Evolutionary conservation across 2,113 vertebrate genomes (phyloP).

Genomic region (Mola mola): DNA sequence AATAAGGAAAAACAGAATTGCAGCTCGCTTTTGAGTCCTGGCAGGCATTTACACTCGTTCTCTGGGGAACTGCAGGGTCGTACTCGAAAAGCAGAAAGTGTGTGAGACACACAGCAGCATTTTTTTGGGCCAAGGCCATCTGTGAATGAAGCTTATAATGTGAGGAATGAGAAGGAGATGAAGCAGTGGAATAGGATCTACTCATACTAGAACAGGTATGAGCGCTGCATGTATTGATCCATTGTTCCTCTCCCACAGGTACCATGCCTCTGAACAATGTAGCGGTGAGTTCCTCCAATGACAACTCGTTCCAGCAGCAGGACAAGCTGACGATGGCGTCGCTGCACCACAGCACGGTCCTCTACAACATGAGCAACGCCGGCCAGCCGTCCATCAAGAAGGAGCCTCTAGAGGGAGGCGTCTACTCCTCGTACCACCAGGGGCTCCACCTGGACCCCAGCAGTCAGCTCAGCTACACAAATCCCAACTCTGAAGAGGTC

Average conservation of each 20-base stretch:
- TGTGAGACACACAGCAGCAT: conserved; percentile 61
- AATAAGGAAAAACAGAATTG: conserved; percentile 43
- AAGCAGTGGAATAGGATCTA: conserved; percentile 13
- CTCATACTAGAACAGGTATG: background rate
- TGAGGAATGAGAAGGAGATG: conserved; percentile 14
- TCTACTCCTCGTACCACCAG: conserved; percentile 88
- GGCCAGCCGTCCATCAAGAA: conserved; percentile 90
- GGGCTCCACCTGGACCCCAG: conserved; percentile 90
- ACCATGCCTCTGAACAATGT: conserved; percentile 87
- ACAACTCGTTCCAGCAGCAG: conserved; percentile 73
- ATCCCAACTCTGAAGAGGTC: conserved; percentile 78
- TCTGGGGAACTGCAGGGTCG: conserved; percentile 29
- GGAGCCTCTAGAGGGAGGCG: conserved; percentile 85
- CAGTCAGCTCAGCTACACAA: conserved; percentile 85
- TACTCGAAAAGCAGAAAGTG: conserved; percentile 45
- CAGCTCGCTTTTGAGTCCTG: conserved; percentile 36
- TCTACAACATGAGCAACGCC: conserved; percentile 90
- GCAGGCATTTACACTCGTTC: conserved; percentile 19
- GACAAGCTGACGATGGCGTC: conserved; percentile 81
- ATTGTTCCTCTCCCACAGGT: conserved; percentile 77
- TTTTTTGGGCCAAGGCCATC: conserved; percentile 25
- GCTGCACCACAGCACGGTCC: conserved; percentile 88
- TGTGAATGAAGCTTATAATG: conserved; percentile 29
- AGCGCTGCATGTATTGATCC: conserved; percentile 42
- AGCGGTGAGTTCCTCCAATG: conserved; percentile 82